Percentiles rank a stretch among this genome's conserved stretches.
These are phyloP conservation scores for Carcinoscorpius rotundicauda DNA, from an alignment of 1,140 invertebrate species.

Conservation along the genomic window DNA sequence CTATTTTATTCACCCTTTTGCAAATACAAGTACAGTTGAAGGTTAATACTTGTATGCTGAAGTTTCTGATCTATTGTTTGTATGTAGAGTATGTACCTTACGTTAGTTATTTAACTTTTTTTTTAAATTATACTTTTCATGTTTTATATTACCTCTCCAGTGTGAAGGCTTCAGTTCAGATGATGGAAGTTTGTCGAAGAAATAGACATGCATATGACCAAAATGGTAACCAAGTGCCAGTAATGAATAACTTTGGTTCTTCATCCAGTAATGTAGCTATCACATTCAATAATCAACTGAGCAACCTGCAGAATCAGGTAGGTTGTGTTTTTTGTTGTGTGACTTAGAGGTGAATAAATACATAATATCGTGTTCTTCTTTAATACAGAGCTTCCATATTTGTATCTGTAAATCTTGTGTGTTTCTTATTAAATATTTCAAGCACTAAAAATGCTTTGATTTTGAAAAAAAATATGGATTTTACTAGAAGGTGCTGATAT, in stretches of 20 bases:
- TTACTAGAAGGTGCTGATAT: too few relatives aligned
- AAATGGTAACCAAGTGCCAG: conserved; percentile 26
- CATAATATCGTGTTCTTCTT: too few relatives aligned
- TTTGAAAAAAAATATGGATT: too few relatives aligned
- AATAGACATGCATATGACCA: conserved; percentile 16
- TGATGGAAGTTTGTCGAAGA: conserved; percentile 75
- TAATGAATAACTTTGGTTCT: conserved; percentile 51
- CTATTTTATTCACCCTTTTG: too few relatives aligned
- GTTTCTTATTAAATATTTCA: too few relatives aligned
- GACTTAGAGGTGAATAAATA: background rate
- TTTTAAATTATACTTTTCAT: background rate
- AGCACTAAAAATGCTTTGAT: too few relatives aligned
- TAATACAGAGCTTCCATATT: too few relatives aligned
- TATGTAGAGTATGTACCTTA: too few relatives aligned
- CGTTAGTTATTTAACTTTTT: background rate
- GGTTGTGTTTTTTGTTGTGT: background rate
- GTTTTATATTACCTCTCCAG: conserved; percentile 13
- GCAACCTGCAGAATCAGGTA: conserved; percentile 36
- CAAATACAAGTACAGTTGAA: too few relatives aligned
- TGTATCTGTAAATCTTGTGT: too few relatives aligned
- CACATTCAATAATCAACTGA: conserved; percentile 68
- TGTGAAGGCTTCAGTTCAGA: conserved; percentile 85
- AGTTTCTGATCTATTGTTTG: too few relatives aligned
- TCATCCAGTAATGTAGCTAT: conserved; percentile 71
- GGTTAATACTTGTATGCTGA: too few relatives aligned